Evolutionary conservation across 2,113 vertebrate species (phyloP).

Genomic region (Tragelaphus buxtoni): DNA sequence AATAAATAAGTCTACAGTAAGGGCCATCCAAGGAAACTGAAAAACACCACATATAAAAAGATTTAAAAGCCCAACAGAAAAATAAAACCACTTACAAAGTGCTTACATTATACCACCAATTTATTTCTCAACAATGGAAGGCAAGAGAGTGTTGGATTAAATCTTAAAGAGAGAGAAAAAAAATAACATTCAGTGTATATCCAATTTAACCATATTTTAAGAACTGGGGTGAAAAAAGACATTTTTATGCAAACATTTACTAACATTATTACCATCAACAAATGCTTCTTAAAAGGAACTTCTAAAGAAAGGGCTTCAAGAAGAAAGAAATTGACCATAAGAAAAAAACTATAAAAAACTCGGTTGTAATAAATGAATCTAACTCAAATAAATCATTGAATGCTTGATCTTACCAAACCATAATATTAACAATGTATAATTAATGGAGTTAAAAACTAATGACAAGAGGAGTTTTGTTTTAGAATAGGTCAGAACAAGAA

Average conservation of each 20-base stretch:
- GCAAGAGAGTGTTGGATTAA: constrained; percentile 30
- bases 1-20: neutral
- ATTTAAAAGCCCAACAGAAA: neutral
- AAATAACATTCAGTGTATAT: neutral
- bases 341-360: neutral
- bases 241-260: constrained; percentile 38
- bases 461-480: neutral
- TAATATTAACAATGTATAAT: neutral
- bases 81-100: neutral
- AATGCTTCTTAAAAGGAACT: constrained; percentile 32
- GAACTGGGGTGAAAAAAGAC: constrained; percentile 22
- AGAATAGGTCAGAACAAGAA: neutral
- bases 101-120: neutral
- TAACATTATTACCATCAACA: constrained; percentile 8
- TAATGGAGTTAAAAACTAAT: constrained; percentile 28
- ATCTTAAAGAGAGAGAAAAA: constrained; percentile 31
- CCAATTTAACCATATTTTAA: constrained; percentile 13
- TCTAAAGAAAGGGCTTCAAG: constrained; percentile 20
- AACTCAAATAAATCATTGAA: neutral
- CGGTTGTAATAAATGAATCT: neutral
- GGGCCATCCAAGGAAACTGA: neutral
- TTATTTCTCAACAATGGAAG: constrained; percentile 11
- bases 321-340: neutral
- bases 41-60: neutral
- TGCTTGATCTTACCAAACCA: neutral